These are phyloP conservation scores for Drosophila buzzatii DNA, from an alignment of 2,888 invertebrate species.

Conservation along the genomic window DNA sequence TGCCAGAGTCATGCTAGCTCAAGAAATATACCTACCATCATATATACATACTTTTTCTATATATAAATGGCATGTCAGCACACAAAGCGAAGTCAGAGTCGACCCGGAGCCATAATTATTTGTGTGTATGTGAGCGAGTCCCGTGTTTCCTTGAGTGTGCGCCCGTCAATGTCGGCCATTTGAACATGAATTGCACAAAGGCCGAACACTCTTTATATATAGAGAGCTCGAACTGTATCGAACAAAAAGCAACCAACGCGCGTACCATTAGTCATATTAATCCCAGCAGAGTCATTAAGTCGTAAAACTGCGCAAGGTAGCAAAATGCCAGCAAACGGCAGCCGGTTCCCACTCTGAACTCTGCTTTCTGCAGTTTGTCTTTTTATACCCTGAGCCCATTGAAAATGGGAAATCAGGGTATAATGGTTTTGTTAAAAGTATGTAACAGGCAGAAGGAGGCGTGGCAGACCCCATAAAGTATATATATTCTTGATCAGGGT, in stretches of 20 bases:
- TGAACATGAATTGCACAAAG: slow-evolving; percentile 74
- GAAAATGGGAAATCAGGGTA: no score
- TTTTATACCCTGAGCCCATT: no score
- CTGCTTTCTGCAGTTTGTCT: slow-evolving; percentile 5
- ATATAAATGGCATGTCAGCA: slow-evolving; percentile 74
- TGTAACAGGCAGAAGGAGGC: no score
- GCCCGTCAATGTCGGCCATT: slow-evolving; percentile 50
- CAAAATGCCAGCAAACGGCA: slow-evolving; percentile 27
- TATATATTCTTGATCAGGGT: no score
- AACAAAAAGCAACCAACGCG: slow-evolving; percentile 61
- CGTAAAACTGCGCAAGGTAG: slow-evolving; percentile 74
- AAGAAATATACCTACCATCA: background rate
- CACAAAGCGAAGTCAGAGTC: slow-evolving; percentile 50
- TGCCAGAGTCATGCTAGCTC: slow-evolving; percentile 12
- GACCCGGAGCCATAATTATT: slow-evolving; percentile 67
- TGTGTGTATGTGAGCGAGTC: slow-evolving; percentile 26
- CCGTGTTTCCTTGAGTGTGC: slow-evolving; percentile 18
- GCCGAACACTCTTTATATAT: slow-evolving; percentile 28
- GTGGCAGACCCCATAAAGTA: no score
- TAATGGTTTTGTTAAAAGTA: no score
- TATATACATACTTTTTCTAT: slow-evolving; percentile 22
- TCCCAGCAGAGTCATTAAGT: slow-evolving; percentile 80
- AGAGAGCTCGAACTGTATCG: slow-evolving; percentile 44
- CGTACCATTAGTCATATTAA: slow-evolving; percentile 80
- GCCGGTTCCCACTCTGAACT: slow-evolving; percentile 26